These are phyloP conservation scores for Xanthia togata DNA, from an alignment of 2,888 invertebrate genomes.

Conservation along the genomic window DNA sequence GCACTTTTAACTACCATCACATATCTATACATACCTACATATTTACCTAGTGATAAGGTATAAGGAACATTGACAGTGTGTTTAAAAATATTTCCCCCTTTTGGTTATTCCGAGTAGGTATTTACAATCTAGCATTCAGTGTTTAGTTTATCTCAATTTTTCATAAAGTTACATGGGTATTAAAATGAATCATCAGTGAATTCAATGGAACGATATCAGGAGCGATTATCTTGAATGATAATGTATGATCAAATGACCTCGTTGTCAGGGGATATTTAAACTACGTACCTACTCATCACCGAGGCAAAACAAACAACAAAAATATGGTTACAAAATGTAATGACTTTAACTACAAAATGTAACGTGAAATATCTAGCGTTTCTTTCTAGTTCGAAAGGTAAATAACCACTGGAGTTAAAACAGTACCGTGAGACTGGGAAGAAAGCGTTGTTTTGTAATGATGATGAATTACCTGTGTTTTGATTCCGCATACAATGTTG, in stretches of 20 bases:
- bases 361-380: background rate
- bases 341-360: slow-evolving; percentile 18
- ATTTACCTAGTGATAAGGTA: background rate
- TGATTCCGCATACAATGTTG: slow-evolving; percentile 22
- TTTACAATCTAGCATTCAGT: slow-evolving; percentile 24
- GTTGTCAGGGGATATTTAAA: slow-evolving; percentile 18
- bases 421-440: slow-evolving; percentile 21
- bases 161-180: slow-evolving; percentile 14
- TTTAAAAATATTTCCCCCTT: background rate
- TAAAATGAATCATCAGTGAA: slow-evolving; percentile 46
- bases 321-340: slow-evolving; percentile 8
- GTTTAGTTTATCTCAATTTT: slow-evolving; percentile 46
- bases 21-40: slow-evolving; percentile 6
- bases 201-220: slow-evolving; percentile 50
- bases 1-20: slow-evolving; percentile 14
- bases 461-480: slow-evolving; percentile 7
- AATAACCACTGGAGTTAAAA: slow-evolving; percentile 12
- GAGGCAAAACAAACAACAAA: slow-evolving; percentile 15
- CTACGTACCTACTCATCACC: slow-evolving; percentile 13
- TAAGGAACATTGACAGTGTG: slow-evolving; percentile 20
- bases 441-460: slow-evolving; percentile 31
- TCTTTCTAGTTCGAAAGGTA: slow-evolving; percentile 8
- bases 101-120: slow-evolving; percentile 16
- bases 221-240: slow-evolving; percentile 51
- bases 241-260: slow-evolving; percentile 44